Base-by-base conservation (phyloP, 2,113 vertebrate genomes). In the Seriola quinqueradiata region DNA sequence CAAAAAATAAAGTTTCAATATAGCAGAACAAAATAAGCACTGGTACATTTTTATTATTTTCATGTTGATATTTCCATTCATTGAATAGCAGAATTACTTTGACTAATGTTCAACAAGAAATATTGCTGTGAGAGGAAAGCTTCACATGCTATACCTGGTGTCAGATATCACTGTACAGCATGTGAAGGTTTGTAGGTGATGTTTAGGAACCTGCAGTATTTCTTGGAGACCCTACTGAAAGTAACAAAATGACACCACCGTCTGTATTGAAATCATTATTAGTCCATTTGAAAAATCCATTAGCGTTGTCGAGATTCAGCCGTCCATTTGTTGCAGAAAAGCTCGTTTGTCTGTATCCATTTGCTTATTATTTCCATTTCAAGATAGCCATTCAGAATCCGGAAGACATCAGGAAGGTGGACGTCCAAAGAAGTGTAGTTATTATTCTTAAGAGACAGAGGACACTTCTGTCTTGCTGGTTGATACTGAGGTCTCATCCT, bases 391-490 rank as follows among this genome's bases (percentile, higher is more conserved):
- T 28, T 61, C 48, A 82, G 66, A 61, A 73, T 73, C 28, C 48
- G 52, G 25, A 58, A 54, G 38, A 77, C 25, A 32, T 67, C n/a
- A 73, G 66, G 61, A 70, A 48, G 54, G 58, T 82, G 46, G 59
- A 17, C 10, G 55, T 74, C 77, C 13, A 16, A 34, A 67, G 46
- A 19, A 32, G 44, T 69, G 36, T 21, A 36, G 21, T 57, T 28
- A 13, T 44, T 36, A 70, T 70, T 44, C 23, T 79, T 94, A 95
- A 78, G 94, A 96, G 64, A 95, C 64, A 0, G 95, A 95, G 23
- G 95, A 96, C 65, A 96, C 95, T 92, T 97, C 96, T 7, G 96
- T 96, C 93, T 96, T 97, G 95, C 95, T 96, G 75, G 94, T 78
- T 68, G 96, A 96, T 5, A 95, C 86, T 81, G 95, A 96, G 46